Conservation (phyloP, 2,797 vertebrate species). For the Pristis pectinata region DNA sequence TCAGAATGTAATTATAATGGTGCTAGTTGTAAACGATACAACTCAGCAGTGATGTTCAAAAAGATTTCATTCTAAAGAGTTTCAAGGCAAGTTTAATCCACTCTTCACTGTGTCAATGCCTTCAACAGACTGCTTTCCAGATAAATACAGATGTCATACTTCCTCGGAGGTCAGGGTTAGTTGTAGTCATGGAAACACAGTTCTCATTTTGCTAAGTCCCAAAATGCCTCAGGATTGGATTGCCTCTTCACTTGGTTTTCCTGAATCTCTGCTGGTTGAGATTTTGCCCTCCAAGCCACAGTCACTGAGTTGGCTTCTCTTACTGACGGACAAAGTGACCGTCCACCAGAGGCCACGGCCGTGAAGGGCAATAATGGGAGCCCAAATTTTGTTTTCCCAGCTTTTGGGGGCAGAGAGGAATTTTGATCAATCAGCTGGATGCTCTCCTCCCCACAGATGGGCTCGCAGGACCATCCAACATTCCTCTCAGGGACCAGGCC, state of each 20-base stretch:
- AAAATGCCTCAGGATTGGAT: background rate
- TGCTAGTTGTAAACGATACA: background rate
- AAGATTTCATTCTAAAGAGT: background rate
- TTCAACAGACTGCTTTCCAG: slow-evolving; percentile 28
- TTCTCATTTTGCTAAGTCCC: slow-evolving; percentile 12
- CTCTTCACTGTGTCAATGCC: background rate
- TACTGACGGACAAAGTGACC: background rate
- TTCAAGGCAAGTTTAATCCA: slow-evolving; percentile 13
- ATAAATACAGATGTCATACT: slow-evolving; percentile 33
- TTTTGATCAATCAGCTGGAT: background rate
- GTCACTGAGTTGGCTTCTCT: background rate
- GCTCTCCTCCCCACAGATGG: background rate
- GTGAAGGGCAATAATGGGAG: background rate
- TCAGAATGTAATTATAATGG: no score
- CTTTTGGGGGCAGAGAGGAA: background rate
- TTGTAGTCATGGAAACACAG: slow-evolving; percentile 22
- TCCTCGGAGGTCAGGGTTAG: slow-evolving; percentile 21
- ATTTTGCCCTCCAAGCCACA: background rate
- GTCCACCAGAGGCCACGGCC: background rate
- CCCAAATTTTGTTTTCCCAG: background rate
- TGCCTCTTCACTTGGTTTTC: background rate
- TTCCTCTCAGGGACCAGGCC: background rate
- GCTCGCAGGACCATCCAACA: no score
- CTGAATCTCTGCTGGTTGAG: background rate
- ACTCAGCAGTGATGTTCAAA: background rate